Percentiles rank a stretch among this genome's conserved stretches.
phyloP scores from a whole-genome alignment of 2,113 vertebrate species.

The Phyllostomus discolor region DNA sequence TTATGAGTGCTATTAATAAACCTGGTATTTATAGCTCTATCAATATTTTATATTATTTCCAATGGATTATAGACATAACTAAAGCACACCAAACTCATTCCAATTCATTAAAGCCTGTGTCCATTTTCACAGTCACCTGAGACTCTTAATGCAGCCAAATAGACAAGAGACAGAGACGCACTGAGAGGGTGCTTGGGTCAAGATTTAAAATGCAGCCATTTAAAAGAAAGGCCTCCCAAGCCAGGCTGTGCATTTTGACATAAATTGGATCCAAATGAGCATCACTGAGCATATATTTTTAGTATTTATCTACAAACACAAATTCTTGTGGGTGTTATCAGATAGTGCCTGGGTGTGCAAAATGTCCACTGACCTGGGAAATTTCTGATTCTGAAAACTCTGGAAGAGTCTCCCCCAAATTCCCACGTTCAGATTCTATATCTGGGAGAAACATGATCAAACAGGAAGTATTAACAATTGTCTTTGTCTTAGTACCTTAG shows the following conservation, averaged over 20 bases:
- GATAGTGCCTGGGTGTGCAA: background rate
- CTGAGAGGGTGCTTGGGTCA: background rate
- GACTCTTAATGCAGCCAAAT: background rate
- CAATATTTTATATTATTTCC: slow-evolving; percentile 29
- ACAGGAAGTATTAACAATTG: background rate
- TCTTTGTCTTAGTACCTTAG: background rate
- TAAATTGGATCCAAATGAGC: background rate
- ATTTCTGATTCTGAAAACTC: slow-evolving; percentile 4
- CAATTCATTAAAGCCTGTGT: slow-evolving; percentile 1
- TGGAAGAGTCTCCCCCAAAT: background rate
- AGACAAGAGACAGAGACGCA: background rate
- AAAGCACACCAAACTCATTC: background rate
- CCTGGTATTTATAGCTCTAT: background rate
- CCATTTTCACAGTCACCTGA: background rate
- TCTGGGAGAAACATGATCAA: background rate
- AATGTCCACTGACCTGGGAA: background rate
- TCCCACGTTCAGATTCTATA: background rate
- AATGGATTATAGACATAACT: background rate
- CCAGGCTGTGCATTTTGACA: background rate
- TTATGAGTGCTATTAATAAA: background rate
- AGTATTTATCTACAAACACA: background rate
- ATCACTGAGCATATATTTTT: background rate
- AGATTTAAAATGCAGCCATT: background rate
- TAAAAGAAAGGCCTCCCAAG: background rate
- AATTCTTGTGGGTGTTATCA: background rate